Conservation (phyloP, 2,797 vertebrate genomes). For the Danio choprae region DNA sequence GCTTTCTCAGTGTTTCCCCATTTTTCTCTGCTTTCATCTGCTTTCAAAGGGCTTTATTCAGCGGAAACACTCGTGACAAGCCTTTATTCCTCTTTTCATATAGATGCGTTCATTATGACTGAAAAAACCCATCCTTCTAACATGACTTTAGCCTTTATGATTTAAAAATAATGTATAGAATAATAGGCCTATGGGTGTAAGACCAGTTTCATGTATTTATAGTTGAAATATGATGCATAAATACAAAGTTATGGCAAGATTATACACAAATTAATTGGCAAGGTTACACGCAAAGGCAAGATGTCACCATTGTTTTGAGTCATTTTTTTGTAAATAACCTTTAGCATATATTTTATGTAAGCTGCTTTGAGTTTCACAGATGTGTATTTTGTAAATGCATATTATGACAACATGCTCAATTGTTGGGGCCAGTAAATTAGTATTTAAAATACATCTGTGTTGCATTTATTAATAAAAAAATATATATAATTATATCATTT, state of each 20-base stretch:
- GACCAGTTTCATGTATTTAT: background rate
- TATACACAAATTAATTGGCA: too few relatives aligned
- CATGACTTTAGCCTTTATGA: conserved; percentile 12
- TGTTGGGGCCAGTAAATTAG: too few relatives aligned
- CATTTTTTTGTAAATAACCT: background rate
- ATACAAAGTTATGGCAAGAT: too few relatives aligned
- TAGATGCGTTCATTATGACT: background rate
- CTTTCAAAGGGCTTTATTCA: conserved; percentile 60
- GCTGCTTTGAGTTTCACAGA: background rate
- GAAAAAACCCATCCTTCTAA: background rate
- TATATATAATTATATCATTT: too few relatives aligned
- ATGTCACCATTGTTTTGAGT: background rate
- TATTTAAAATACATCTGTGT: too few relatives aligned
- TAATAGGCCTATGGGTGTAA: background rate
- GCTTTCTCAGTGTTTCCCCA: conserved; percentile 28
- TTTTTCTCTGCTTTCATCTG: conserved; percentile 56
- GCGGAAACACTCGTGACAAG: conserved; percentile 69
- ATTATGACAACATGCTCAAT: too few relatives aligned
- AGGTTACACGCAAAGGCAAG: too few relatives aligned
- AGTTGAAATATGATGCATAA: background rate
- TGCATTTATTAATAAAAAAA: too few relatives aligned
- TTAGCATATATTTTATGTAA: background rate
- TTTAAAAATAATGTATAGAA: too few relatives aligned
- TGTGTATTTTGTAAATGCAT: background rate
- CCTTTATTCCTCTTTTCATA: conserved; percentile 60